Base-by-base conservation (phyloP, 2,797 vertebrate genomes). In the Nyctibius grandis region DNA sequence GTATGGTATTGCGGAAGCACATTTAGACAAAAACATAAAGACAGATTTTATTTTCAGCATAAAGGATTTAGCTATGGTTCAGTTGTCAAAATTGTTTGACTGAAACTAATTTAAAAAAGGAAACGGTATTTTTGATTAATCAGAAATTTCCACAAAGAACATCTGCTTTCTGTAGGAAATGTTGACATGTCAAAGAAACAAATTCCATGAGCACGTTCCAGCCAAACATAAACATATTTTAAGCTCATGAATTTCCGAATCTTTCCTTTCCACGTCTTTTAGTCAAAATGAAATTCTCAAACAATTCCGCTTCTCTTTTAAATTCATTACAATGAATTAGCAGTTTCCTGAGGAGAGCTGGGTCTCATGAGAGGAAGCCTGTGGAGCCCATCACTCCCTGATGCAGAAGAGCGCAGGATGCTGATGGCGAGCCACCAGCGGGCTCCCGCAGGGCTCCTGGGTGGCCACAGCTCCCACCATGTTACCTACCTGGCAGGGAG, bases 51-150 rank as follows among this genome's bases (percentile, higher is more conserved):
- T 75, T 92, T 76, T 88, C 93, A 92, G 91, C 74, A 86, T 87
- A 95, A 95, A 88, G 74, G 85, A 91, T 88, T 94, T 77, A 88
- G 77, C 85, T 51, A 51, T 11, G 75, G 86, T 67, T 91, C 86
- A 44, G 61, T 89, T 94, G 81, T 92, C 73, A 85, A 82, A 94
- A 82, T 61, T 70, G 51, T 80, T 95, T 4, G 0, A 63, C 59
- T 92, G 92, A 94, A 96, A 85, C 85, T 85, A 93, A 92, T 96
- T 96, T 82, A 33, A 60, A 88, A 85, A 91, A 91, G 56, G 60
- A 93, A 93, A 96, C 65, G 56, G 47, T 79, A 87, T 44, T 96
- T 94, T 95, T 97, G 91, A 96, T 95, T 95, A 96, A 97, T 96
- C 92, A 77, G 88, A 85, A 85, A 70, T 79, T 93, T 93, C 91